Conservation (phyloP, 2,888 invertebrate species). For the Dione vanillae region DNA sequence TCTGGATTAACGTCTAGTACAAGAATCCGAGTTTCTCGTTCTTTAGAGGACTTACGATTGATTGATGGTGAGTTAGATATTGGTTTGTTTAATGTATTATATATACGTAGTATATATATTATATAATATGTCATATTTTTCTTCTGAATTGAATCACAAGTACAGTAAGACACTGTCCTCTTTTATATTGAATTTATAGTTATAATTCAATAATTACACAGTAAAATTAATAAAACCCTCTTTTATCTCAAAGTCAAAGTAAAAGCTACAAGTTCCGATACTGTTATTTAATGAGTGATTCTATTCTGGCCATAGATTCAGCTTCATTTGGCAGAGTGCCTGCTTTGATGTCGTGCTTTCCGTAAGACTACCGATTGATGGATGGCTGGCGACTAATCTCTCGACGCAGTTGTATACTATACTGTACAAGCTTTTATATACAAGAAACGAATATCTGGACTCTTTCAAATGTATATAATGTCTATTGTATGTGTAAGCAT, state of each 20-base stretch:
- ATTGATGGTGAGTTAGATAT: conserved; percentile 4
- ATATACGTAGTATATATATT: too few species aligned
- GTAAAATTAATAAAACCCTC: not conserved
- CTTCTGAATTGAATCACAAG: too few species aligned
- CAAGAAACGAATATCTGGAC: too few species aligned
- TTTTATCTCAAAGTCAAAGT: not conserved
- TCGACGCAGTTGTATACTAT: conserved; percentile 22
- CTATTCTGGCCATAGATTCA: conserved; percentile 25
- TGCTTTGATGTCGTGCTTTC: conserved; percentile 27
- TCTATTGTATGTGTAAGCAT: too few species aligned
- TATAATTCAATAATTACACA: not conserved
- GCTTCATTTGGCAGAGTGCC: conserved; percentile 37
- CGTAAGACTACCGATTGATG: conserved; percentile 40
- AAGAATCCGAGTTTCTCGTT: not conserved
- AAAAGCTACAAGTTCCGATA: not conserved
- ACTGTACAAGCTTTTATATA: not conserved
- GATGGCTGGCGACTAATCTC: conserved; percentile 39
- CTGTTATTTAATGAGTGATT: conserved; percentile 20
- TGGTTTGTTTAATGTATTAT: too few species aligned
- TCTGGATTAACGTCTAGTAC: not conserved
- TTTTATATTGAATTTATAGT: too few species aligned
- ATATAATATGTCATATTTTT: too few species aligned
- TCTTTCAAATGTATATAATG: too few species aligned
- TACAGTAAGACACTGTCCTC: too few species aligned
- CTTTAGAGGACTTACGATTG: conserved; percentile 7